A percentile compares a stretch with the other conserved stretches of the same genome.
Conservation (phyloP, 2,113 vertebrate species). For the Otus sunia region DNA sequence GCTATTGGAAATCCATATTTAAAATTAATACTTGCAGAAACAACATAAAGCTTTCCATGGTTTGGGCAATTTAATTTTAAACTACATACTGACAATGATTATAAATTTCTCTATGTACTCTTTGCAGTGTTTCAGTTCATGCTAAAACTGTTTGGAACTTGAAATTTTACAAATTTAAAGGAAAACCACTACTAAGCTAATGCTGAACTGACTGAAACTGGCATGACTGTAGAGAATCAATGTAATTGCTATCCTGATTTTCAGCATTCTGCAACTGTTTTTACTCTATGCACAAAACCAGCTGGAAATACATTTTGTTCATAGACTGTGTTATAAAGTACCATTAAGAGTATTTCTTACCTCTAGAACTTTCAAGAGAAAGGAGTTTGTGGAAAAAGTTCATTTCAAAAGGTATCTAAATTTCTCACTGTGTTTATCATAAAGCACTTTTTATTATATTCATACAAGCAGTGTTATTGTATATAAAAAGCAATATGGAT, state of each 20-base stretch:
- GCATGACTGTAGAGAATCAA: not conserved
- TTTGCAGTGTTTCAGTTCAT: not conserved
- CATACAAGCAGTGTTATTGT: not conserved
- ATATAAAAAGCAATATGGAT: not conserved
- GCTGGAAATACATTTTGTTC: not conserved
- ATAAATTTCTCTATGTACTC: not conserved
- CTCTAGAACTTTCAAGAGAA: not conserved
- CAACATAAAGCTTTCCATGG: not conserved
- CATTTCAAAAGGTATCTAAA: not conserved
- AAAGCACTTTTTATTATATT: not conserved
- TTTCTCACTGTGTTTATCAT: not conserved
- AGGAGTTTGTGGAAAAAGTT: not conserved
- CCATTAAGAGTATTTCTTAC: not conserved
- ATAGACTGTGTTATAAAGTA: not conserved
- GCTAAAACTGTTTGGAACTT: not conserved
- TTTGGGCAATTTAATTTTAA: not conserved
- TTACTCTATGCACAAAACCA: not conserved
- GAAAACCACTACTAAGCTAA: not conserved
- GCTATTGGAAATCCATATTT: not conserved
- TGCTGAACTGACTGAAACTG: not conserved
- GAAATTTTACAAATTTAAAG: not conserved
- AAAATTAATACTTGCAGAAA: not conserved
- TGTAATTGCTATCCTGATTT: not conserved
- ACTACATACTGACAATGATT: not conserved
- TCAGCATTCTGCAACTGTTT: not conserved